Evolutionary conservation across 2,888 invertebrate species (phyloP).

Genomic region (Hyposoter dolosus): DNA sequence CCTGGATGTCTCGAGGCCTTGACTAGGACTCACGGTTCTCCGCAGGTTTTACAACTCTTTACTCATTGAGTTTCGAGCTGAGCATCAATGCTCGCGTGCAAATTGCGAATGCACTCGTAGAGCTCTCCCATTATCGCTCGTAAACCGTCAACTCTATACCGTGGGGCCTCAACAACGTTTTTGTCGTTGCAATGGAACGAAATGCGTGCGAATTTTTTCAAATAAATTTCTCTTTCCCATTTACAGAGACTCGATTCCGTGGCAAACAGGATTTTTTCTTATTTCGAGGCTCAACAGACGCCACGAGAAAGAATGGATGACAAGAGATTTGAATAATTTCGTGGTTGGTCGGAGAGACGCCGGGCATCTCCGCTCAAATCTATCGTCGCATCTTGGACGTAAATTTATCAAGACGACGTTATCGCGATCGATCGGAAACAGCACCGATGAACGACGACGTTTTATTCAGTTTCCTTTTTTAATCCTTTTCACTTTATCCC

Average conservation of each 20-base stretch:
- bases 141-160: background rate
- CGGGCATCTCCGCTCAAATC: slow-evolving; percentile 70
- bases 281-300: background rate
- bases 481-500: background rate
- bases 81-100: slow-evolving; percentile 36
- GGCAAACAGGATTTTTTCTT: background rate
- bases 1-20: slow-evolving; percentile 80
- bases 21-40: slow-evolving; percentile 74
- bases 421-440: slow-evolving; percentile 73
- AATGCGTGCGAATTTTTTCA: slow-evolving; percentile 4
- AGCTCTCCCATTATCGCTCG: background rate
- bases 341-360: slow-evolving; percentile 19
- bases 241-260: background rate
- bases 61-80: slow-evolving; percentile 27
- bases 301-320: background rate
- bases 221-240: background rate
- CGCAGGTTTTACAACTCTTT: slow-evolving; percentile 65
- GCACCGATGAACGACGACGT: slow-evolving; percentile 72
- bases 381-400: slow-evolving; percentile 74
- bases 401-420: slow-evolving; percentile 82
- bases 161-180: background rate
- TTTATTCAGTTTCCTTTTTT: slow-evolving; percentile 55
- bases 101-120: background rate
- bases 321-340: slow-evolving; percentile 33
- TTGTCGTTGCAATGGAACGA: background rate